Conservation (phyloP, 2,888 invertebrate species). For the Myathropa florea region DNA sequence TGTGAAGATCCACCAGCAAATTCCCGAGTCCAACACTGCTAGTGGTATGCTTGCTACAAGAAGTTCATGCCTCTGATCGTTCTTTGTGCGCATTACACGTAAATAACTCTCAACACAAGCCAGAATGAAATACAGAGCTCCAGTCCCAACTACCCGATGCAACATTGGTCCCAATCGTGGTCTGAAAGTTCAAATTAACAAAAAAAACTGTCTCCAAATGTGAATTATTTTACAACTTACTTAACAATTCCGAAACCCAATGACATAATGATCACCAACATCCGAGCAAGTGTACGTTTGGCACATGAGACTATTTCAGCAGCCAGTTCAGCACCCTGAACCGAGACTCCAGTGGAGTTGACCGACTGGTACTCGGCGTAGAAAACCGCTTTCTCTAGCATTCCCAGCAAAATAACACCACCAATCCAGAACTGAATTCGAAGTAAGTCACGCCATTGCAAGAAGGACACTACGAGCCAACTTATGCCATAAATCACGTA, state of each 20-base stretch:
- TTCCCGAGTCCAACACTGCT: constrained; percentile 91
- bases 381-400: constrained; percentile 93
- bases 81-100: constrained; percentile 85
- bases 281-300: constrained; percentile 94
- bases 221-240: constrained; percentile 81
- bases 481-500: constrained; percentile 91
- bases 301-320: constrained; percentile 96
- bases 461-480: constrained; percentile 91
- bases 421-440: constrained; percentile 98
- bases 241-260: constrained; percentile 98
- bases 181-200: constrained; percentile 79
- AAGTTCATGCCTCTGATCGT: constrained; percentile 83
- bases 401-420: constrained; percentile 92
- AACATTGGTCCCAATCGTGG: constrained; percentile 94
- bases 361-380: constrained; percentile 93
- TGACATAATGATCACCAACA: constrained; percentile 96
- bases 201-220: neutral
- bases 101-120: constrained; percentile 94
- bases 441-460: constrained; percentile 94
- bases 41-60: constrained; percentile 92
- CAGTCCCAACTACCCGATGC: constrained; percentile 92
- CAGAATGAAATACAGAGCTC: constrained; percentile 90
- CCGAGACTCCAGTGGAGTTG: constrained; percentile 85
- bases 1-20: constrained; percentile 97
- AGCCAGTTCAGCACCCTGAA: constrained; percentile 88